Evolutionary conservation across 2,888 invertebrate species (phyloP).

Genomic region (Lissocephala sabroskyi): DNA sequence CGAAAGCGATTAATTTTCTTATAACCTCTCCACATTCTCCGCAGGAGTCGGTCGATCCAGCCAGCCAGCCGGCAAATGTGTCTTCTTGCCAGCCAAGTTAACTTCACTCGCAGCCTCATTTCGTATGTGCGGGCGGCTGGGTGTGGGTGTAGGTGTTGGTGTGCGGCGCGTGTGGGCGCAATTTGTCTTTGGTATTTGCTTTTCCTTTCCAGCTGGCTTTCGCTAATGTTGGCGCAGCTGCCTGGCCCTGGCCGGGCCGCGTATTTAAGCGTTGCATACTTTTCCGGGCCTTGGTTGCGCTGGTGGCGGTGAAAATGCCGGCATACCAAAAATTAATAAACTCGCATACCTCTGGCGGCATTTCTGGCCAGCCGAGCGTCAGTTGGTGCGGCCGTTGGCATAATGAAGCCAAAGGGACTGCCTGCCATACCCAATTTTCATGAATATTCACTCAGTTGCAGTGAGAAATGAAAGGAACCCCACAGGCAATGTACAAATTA

Average conservation of each 20-base stretch:
- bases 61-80: slow-evolving; percentile 11
- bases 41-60: too few relatives aligned
- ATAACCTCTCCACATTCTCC: too few relatives aligned
- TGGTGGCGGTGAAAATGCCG: not conserved
- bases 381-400: slow-evolving; percentile 18
- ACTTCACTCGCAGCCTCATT: too few relatives aligned
- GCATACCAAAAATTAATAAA: slow-evolving; percentile 55
- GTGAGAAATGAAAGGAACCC: too few relatives aligned
- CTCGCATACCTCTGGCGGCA: slow-evolving; percentile 26
- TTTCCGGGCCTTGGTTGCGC: slow-evolving; percentile 17
- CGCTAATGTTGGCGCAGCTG: not conserved
- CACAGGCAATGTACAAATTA: not conserved
- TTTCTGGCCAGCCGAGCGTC: slow-evolving; percentile 6
- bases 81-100: slow-evolving; percentile 6
- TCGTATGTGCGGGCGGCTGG: slow-evolving; percentile 5
- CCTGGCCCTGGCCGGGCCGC: too few relatives aligned
- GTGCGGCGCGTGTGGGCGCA: slow-evolving; percentile 25
- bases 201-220: slow-evolving; percentile 1
- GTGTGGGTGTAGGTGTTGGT: slow-evolving; percentile 3
- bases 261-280: slow-evolving; percentile 45
- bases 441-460: slow-evolving; percentile 14
- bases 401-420: slow-evolving; percentile 48
- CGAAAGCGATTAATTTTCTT: slow-evolving; percentile 49
- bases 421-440: too few relatives aligned
- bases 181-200: slow-evolving; percentile 47